A percentile compares a stretch with the other conserved stretches of the same genome.
Conservation (phyloP, 2,888 invertebrate genomes). For the Eudasyphora cyanicolor region DNA sequence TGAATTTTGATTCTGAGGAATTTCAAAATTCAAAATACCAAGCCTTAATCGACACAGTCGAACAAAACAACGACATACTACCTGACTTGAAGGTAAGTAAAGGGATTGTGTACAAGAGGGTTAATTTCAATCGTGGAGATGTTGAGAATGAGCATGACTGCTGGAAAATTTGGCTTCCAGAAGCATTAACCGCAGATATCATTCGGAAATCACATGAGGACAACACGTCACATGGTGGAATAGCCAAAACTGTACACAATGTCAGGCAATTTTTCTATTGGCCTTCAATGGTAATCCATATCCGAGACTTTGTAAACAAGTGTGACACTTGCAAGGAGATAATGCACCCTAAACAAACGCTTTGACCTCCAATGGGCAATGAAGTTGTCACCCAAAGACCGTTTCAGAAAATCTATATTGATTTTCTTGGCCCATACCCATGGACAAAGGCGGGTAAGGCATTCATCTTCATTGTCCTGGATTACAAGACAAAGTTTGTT, state of each 20-base stretch:
- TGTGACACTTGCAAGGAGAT: no score
- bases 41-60: background rate
- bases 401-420: no score
- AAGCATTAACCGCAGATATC: background rate
- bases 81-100: no score
- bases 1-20: background rate
- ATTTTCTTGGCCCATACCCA: no score
- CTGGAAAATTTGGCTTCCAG: conserved; percentile 33
- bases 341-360: no score
- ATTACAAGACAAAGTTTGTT: conserved; percentile 30
- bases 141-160: background rate
- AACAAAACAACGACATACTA: conserved; percentile 18
- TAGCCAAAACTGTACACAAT: no score
- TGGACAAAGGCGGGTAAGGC: no score
- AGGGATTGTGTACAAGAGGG: background rate
- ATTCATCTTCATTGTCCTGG: conserved; percentile 18
- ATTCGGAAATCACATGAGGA: background rate
- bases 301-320: no score
- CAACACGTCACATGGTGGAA: conserved; percentile 14
- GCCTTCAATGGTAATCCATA: no score
- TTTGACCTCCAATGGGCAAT: no score
- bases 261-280: no score
- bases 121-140: background rate
- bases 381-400: background rate
- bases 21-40: background rate